These are phyloP conservation scores for Parnassius mnemosyne DNA, from an alignment of 2,888 invertebrate species.

Conservation along the genomic window DNA sequence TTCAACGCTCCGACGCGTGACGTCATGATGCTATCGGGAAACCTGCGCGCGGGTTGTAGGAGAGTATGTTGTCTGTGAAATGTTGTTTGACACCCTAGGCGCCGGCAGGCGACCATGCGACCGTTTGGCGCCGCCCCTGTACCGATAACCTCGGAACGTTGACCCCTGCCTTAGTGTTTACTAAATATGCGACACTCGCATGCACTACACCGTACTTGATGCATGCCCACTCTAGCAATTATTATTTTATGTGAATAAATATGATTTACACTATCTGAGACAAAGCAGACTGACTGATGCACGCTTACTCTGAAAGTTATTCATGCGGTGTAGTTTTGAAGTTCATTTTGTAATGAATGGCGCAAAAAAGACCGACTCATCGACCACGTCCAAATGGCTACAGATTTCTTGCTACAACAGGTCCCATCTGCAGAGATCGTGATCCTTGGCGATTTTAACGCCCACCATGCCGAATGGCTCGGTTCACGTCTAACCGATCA, in stretches of 20 bases:
- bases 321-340: no score
- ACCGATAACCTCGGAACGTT: constrained; percentile 75
- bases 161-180: constrained; percentile 69
- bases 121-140: constrained; percentile 71
- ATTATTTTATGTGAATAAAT: constrained; percentile 8
- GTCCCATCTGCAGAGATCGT: no score
- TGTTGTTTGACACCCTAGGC: constrained; percentile 14
- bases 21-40: background rate
- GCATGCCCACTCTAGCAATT: constrained; percentile 33
- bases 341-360: no score
- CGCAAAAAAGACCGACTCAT: no score
- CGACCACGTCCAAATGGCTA: no score
- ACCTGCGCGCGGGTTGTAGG: background rate
- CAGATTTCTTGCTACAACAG: no score
- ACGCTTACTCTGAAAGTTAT: no score
- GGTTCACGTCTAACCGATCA: no score
- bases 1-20: no score
- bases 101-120: constrained; percentile 52
- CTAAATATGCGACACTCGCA: constrained; percentile 54
- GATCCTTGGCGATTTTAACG: no score
- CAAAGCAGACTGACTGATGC: constrained; percentile 4
- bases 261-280: constrained; percentile 4
- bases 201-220: constrained; percentile 42
- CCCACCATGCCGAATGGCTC: no score
- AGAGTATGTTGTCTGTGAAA: background rate